Percentiles rank a stretch among this genome's conserved stretches.
phyloP scores from a whole-genome alignment of 2,888 invertebrate genomes.

The Ophion ellenae region DNA sequence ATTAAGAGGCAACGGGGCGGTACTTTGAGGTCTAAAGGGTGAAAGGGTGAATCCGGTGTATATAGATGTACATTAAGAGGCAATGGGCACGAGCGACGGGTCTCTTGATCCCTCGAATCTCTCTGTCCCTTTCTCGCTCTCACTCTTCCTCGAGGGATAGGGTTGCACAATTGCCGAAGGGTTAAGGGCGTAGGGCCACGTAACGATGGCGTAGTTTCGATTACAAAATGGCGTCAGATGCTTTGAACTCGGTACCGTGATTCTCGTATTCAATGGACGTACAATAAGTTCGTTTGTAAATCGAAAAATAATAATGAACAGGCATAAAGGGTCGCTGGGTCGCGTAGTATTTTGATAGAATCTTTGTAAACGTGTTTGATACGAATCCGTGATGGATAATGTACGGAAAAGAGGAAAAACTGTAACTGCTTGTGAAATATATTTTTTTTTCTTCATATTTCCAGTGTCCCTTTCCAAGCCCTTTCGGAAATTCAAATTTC shows the following conservation, averaged over 20 bases:
- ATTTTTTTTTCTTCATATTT: too few relatives aligned
- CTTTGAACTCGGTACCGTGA: conserved; percentile 54
- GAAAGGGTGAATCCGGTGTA: conserved; percentile 72
- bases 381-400: too few relatives aligned
- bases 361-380: too few relatives aligned
- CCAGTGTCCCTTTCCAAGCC: too few relatives aligned
- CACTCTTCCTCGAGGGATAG: conserved; percentile 68
- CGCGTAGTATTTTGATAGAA: too few relatives aligned
- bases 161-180: conserved; percentile 79
- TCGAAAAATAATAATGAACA: too few relatives aligned
- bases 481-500: too few relatives aligned
- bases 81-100: conserved; percentile 5
- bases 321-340: too few relatives aligned
- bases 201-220: conserved; percentile 74
- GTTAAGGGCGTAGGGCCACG: conserved; percentile 61
- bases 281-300: too few relatives aligned
- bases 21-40: conserved; percentile 68
- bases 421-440: too few relatives aligned
- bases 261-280: conserved; percentile 11
- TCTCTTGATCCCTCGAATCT: conserved; percentile 48
- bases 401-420: too few relatives aligned
- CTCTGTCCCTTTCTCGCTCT: background rate
- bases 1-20: conserved; percentile 70
- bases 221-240: conserved; percentile 78
- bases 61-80: conserved; percentile 1